These are phyloP conservation scores for Erpobdella octoculata DNA, from an alignment of 2,888 invertebrate species.

Conservation along the genomic window DNA sequence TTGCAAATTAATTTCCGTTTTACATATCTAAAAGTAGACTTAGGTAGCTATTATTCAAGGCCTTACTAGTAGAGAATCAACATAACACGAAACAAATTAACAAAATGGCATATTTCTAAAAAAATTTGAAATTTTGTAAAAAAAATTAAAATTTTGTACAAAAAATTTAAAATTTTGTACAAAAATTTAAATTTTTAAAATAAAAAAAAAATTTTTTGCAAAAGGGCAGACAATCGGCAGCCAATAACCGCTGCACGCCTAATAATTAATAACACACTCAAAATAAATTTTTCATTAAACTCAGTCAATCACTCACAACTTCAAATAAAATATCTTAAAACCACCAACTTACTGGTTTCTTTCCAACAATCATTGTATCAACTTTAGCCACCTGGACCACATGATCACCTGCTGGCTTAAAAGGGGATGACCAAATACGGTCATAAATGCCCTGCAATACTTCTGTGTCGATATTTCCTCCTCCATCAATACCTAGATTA, in stretches of 20 bases:
- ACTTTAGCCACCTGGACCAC: slow-evolving; percentile 92
- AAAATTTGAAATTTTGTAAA: too few species aligned
- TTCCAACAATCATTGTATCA: slow-evolving; percentile 94
- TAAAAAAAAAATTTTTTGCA: background rate
- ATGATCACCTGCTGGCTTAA: slow-evolving; percentile 89
- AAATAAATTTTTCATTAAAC: too few species aligned
- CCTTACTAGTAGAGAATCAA: too few species aligned
- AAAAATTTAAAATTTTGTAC: background rate
- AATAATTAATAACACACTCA: too few species aligned
- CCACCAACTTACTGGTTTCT: slow-evolving; percentile 66
- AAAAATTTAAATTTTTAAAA: background rate
- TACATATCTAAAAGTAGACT: too few species aligned
- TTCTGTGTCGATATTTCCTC: slow-evolving; percentile 83
- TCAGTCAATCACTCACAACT: background rate
- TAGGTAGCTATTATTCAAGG: too few species aligned
- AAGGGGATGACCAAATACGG: slow-evolving; percentile 84
- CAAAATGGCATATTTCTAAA: too few species aligned
- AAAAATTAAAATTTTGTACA: too few species aligned
- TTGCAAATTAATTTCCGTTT: too few species aligned
- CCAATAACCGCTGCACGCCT: too few species aligned
- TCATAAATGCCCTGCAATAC: slow-evolving; percentile 90
- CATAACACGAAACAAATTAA: too few species aligned
- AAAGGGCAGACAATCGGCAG: too few species aligned
- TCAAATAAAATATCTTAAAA: background rate
- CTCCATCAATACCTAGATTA: slow-evolving; percentile 72